A percentile compares a stretch with the other conserved stretches of the same genome.
Evolutionary conservation across 1,140 invertebrate species (phyloP).

Genomic region (Tetramorium parvispinum): DNA sequence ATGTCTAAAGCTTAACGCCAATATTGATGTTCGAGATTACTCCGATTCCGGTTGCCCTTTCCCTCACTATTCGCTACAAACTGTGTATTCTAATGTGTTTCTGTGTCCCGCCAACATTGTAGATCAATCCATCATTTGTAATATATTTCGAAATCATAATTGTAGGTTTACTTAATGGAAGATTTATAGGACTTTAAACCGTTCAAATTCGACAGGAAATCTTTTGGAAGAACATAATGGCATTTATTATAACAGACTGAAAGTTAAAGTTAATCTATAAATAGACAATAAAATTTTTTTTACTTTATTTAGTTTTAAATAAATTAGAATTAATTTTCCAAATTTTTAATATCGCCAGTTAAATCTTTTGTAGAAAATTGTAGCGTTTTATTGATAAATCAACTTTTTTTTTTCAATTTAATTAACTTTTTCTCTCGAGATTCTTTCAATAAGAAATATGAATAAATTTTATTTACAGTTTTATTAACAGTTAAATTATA

Average conservation of each 20-base stretch:
- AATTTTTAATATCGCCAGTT: not conserved
- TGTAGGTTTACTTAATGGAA: not conserved
- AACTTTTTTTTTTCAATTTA: not conserved
- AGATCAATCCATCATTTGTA: not conserved
- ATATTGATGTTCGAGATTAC: slow-evolving; percentile 76
- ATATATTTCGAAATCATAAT: not conserved
- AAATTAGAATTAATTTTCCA: not conserved
- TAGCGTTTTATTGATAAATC: not conserved
- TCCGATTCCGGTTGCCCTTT: slow-evolving; percentile 45
- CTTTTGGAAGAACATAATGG: not conserved
- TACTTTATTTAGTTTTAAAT: not conserved
- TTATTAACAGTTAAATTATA: not conserved
- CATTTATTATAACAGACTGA: not conserved
- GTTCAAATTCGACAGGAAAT: not conserved
- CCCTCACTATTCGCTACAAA: slow-evolving; percentile 28
- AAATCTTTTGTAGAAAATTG: not conserved
- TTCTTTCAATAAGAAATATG: not conserved
- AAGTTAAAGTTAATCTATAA: not conserved
- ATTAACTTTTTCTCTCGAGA: not conserved
- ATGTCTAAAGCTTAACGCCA: slow-evolving; percentile 70
- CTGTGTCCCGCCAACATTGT: slow-evolving; percentile 4
- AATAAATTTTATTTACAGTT: too few species aligned
- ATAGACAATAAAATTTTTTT: not conserved
- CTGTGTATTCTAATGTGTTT: slow-evolving; percentile 26
- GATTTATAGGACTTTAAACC: not conserved